Evolutionary conservation across 2,113 vertebrate genomes (phyloP).

Genomic region (Mormoops blainvillei): DNA sequence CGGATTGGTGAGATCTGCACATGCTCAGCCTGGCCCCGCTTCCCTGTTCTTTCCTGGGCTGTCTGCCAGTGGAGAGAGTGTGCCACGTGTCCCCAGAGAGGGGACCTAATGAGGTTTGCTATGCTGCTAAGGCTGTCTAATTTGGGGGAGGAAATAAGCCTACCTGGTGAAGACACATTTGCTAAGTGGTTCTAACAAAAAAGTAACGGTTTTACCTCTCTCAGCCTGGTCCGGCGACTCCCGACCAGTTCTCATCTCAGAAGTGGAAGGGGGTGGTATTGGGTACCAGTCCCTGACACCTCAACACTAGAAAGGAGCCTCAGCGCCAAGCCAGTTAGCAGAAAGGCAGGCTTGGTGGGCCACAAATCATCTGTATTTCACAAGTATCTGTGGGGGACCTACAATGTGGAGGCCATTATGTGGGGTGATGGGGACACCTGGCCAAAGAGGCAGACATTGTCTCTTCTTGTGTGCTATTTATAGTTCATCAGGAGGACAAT

Average conservation of each 20-base stretch:
- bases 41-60: not conserved
- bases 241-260: not conserved
- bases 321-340: not conserved
- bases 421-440: not conserved
- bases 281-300: not conserved
- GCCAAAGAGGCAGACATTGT: not conserved
- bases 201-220: not conserved
- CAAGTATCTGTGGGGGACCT: not conserved
- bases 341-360: not conserved
- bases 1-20: not conserved
- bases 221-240: not conserved
- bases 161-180: not conserved
- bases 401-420: no score
- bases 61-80: not conserved
- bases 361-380: no score
- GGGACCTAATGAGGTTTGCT: not conserved
- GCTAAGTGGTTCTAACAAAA: not conserved
- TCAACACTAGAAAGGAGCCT: not conserved
- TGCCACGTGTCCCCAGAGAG: accelerated
- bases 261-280: not conserved
- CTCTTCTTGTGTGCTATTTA: not conserved
- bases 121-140: not conserved
- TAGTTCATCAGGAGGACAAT: not conserved
- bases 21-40: accelerated
- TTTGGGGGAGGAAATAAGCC: not conserved